Percentiles rank a stretch among this genome's conserved stretches.
phyloP scores from a whole-genome alignment of 53 echinoderm and acorn worm genomes.

The Temnopleurus reevesii region DNA sequence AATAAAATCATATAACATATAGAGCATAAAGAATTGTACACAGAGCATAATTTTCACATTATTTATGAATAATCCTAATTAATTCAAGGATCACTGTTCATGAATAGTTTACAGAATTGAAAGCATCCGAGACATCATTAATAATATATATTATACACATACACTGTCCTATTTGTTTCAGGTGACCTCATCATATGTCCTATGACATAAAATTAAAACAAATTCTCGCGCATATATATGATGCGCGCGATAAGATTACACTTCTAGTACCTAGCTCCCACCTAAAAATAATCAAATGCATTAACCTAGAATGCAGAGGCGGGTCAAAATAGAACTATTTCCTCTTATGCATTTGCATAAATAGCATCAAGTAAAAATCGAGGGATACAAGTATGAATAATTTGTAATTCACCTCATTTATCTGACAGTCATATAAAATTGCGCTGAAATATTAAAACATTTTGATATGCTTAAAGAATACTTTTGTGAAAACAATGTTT shows the following conservation, averaged over 20 bases:
- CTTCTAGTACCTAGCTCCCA: background rate
- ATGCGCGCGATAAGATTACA: background rate
- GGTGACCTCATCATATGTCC: no score
- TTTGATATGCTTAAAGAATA: slow-evolving; percentile 19
- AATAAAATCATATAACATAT: slow-evolving; percentile 38
- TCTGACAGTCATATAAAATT: background rate
- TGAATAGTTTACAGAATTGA: background rate
- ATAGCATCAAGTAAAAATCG: background rate
- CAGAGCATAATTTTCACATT: background rate
- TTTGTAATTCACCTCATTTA: background rate
- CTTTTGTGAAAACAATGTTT: background rate
- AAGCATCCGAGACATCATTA: background rate
- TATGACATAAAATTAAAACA: no score
- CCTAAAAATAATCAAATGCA: background rate
- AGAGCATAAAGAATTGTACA: background rate
- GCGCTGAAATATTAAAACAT: background rate
- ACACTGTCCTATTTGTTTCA: no score
- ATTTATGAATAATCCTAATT: background rate
- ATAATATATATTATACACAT: no score
- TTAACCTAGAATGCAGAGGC: background rate
- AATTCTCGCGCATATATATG: background rate
- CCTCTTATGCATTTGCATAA: background rate
- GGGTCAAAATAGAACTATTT: background rate
- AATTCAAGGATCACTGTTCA: background rate
- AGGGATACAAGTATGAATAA: background rate